A percentile compares a stretch with the other conserved stretches of the same genome.
phyloP scores from a whole-genome alignment of 2,113 vertebrate genomes.

The Typhlomys cinereus region DNA sequence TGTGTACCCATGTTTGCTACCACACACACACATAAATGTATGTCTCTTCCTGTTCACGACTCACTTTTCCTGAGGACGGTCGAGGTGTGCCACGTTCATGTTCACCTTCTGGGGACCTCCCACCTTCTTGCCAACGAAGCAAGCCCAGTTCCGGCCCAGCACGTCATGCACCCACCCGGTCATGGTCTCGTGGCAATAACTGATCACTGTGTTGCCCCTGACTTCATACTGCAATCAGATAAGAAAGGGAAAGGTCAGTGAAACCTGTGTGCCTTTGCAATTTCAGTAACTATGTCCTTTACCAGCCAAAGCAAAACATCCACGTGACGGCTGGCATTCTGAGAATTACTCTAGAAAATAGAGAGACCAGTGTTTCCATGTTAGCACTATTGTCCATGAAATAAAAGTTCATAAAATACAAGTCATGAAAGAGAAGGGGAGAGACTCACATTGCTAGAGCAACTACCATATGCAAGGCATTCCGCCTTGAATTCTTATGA shows the following conservation, averaged over 20 bases:
- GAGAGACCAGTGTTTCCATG: background rate
- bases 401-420: background rate
- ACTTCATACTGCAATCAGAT: constrained; percentile 88
- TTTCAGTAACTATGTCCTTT: background rate
- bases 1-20: background rate
- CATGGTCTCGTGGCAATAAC: constrained; percentile 95
- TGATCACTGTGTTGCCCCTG: constrained; percentile 87
- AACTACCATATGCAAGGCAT: background rate
- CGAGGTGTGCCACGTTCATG: background rate
- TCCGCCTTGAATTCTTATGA: background rate
- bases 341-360: background rate
- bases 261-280: background rate
- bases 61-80: constrained; percentile 65
- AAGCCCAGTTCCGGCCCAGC: constrained; percentile 95
- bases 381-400: background rate
- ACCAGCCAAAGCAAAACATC: background rate
- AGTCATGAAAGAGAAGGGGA: background rate
- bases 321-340: background rate
- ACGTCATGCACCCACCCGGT: constrained; percentile 96
- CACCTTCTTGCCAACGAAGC: constrained; percentile 91
- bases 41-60: constrained; percentile 34
- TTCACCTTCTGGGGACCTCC: constrained; percentile 73
- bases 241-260: background rate
- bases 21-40: background rate
- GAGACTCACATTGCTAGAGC: background rate